Percentiles rank a stretch among this genome's conserved stretches.
Conservation (phyloP, 2,113 vertebrate genomes). For the Rhinoderma darwinii region DNA sequence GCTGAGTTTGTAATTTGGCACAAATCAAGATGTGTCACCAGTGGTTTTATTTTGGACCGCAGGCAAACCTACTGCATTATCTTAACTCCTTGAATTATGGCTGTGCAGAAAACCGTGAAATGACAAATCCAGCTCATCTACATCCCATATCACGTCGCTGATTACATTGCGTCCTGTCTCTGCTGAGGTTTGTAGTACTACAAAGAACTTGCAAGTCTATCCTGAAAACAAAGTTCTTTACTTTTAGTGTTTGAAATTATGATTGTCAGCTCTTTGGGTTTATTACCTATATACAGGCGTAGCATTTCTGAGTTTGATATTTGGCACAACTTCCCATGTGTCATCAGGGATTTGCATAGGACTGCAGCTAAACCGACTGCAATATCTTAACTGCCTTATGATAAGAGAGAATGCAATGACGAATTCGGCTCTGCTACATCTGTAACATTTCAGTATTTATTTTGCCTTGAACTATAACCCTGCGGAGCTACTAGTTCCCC, state of each 20-base stretch:
- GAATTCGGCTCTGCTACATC: neutral
- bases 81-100: neutral
- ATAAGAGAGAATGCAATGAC: neutral
- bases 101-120: neutral
- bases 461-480: neutral
- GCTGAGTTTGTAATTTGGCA: neutral
- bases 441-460: neutral
- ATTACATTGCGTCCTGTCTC: neutral
- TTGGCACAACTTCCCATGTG: neutral
- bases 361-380: neutral
- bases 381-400: neutral
- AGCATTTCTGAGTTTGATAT: neutral
- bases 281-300: too few species aligned
- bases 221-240: neutral
- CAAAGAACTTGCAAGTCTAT: neutral
- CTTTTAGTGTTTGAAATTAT: too few species aligned
- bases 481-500: too few species aligned
- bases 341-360: neutral
- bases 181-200: neutral
- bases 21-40: too few species aligned
- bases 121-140: neutral
- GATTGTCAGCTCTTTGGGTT: too few species aligned
- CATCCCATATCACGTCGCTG: neutral
- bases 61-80: slow-evolving; percentile 5
- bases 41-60: neutral